Conservation (phyloP, 2,113 vertebrate genomes). For the Delphinapterus leucas region DNA sequence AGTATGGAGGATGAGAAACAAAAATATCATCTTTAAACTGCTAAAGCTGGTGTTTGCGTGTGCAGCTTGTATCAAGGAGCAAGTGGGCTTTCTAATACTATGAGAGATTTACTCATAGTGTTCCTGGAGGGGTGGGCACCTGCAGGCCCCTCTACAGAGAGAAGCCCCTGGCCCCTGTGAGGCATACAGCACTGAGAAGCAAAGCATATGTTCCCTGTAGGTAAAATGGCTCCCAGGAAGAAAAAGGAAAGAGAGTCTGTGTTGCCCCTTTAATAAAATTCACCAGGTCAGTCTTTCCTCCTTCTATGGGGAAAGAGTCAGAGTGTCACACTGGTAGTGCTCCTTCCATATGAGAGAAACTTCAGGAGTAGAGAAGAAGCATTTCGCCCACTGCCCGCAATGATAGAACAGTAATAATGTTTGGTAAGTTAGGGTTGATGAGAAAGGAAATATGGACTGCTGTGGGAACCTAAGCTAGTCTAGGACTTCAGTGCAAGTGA, state of each 20-base stretch:
- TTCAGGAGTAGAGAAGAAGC: neutral
- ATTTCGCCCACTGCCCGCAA: accelerated
- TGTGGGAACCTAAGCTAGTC: neutral
- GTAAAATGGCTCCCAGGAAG: neutral
- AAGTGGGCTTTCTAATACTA: neutral
- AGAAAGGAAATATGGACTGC: neutral
- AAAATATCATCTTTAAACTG: neutral
- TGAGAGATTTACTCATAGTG: neutral
- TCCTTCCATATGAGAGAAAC: neutral
- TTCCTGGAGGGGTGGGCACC: neutral
- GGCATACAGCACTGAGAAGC: neutral
- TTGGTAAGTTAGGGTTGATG: neutral
- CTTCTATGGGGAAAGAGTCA: neutral
- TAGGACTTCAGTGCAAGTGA: neutral
- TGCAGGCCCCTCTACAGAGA: neutral
- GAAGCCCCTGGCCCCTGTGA: neutral
- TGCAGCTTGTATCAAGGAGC: neutral
- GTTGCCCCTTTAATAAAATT: neutral
- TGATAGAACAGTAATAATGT: neutral
- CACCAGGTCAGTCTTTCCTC: neutral
- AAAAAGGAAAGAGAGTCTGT: neutral
- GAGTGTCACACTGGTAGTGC: neutral
- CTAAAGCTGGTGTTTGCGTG: neutral
- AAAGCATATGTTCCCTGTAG: neutral
- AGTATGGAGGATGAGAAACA: neutral